phyloP scores from a whole-genome alignment of 1,140 invertebrate genomes.

The Drosophila navojoa region DNA sequence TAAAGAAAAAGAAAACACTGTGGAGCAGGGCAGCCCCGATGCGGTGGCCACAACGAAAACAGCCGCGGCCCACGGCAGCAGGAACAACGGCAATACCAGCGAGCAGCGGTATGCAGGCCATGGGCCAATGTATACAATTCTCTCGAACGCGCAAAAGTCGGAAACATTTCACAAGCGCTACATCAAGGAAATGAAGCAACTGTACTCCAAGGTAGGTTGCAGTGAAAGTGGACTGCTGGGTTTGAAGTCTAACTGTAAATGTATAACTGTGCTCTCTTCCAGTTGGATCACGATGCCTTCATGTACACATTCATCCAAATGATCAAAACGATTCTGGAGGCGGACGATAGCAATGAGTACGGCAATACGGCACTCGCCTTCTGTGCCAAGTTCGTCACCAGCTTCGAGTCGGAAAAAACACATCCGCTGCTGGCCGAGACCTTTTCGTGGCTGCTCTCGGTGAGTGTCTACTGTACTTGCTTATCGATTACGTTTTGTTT shows the following conservation, averaged over 20 bases:
- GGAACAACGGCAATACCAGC: not conserved
- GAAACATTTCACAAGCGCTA: slow-evolving; percentile 87
- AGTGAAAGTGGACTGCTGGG: no score
- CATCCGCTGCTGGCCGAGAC: slow-evolving; percentile 85
- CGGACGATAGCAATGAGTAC: slow-evolving; percentile 87
- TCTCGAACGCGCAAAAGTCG: slow-evolving; percentile 86
- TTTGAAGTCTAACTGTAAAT: not conserved
- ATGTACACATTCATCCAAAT: slow-evolving; percentile 85
- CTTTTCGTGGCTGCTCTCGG: slow-evolving; percentile 84
- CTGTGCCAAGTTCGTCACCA: slow-evolving; percentile 87
- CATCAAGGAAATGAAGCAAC: slow-evolving; percentile 86
- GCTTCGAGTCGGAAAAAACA: slow-evolving; percentile 85
- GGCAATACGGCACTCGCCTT: slow-evolving; percentile 88
- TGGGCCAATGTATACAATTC: slow-evolving; percentile 83
- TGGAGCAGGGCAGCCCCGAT: not conserved
- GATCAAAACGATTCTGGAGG: slow-evolving; percentile 85
- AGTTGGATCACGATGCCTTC: slow-evolving; percentile 85
- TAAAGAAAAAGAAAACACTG: slow-evolving; percentile 46
- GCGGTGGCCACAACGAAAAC: not conserved
- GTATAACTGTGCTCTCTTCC: slow-evolving; percentile 2
- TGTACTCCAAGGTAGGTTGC: slow-evolving; percentile 85
- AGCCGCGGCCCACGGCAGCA: not conserved
- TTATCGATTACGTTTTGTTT: slow-evolving; percentile 1
- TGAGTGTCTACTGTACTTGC: slow-evolving; percentile 66
- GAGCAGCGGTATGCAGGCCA: slow-evolving; percentile 28